phyloP scores from a whole-genome alignment of 2,888 invertebrate genomes.

The Athripsodes cinereus region DNA sequence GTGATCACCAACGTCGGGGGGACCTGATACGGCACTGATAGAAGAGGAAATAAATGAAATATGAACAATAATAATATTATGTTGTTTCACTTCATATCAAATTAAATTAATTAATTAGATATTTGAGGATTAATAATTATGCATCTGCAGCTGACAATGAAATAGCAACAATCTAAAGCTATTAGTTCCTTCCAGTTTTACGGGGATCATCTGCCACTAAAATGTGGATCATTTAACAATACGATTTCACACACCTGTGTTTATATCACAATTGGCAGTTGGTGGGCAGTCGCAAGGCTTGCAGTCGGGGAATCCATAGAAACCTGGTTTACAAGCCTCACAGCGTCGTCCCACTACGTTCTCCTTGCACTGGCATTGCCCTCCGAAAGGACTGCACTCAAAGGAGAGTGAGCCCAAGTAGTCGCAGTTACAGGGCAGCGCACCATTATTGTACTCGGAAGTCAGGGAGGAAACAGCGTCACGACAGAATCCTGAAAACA shows the following conservation, averaged over 20 bases:
- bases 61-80: too few relatives aligned
- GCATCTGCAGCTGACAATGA: too few relatives aligned
- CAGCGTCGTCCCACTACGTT: conserved; percentile 91
- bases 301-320: conserved; percentile 94
- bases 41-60: too few relatives aligned
- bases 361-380: conserved; percentile 88
- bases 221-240: conserved; percentile 5
- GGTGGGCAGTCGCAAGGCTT: conserved; percentile 81
- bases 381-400: conserved; percentile 90
- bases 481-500: conserved; percentile 69
- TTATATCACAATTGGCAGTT: conserved; percentile 73
- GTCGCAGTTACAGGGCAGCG: conserved; percentile 84
- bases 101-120: too few relatives aligned
- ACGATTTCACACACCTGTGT: conserved; percentile 43
- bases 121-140: too few relatives aligned
- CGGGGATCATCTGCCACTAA: too few relatives aligned
- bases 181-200: too few relatives aligned
- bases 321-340: conserved; percentile 82
- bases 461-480: conserved; percentile 91
- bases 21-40: too few relatives aligned
- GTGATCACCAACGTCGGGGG: too few relatives aligned
- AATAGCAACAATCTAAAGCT: too few relatives aligned
- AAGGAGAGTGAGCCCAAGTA: conserved; percentile 75
- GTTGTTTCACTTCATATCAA: too few relatives aligned
- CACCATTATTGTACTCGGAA: conserved; percentile 91